Evolutionary conservation across 1,140 invertebrate species (phyloP), one percentile per base, ranked within the genome.

Genomic region (Ceratoteleas bidentatus): DNA sequence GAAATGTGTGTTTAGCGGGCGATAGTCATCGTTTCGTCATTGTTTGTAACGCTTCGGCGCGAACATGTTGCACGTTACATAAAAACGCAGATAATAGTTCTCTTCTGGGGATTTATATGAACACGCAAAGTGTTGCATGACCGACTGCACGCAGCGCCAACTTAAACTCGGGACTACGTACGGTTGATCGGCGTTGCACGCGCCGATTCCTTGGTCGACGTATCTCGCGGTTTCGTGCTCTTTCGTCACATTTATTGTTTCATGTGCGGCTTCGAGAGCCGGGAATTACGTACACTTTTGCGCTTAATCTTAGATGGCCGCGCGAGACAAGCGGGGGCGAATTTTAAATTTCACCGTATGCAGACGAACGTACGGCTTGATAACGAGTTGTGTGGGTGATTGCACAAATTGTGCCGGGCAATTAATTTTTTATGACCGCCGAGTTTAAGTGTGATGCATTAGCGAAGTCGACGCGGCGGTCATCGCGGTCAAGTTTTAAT

Each of bases 121-220:
- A 68, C 76, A 79, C 68, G 76, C 69, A 73, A 73, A 15, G 76
- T 68, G 57, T 79, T 45, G 62, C 76, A 72, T 68, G 76, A 79
- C 32, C 68, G 68, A 68, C 54, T 73, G 45, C 76, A 50, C 47
- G 61, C 68, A 54, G 66, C 60, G 15, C 24, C 1, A 36, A 58
- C 10, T 45, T 50, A 62, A 68, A 68, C 65, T 56, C 11, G 72
- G 45, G 33, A 50, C 49, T 73, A 64, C 8, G 43, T 54, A 58
- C 24, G 47, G 57, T 56, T 45, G 62, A 76, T 77, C 65, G 50
- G 32, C 52, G 45, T 32, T 57, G 58, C 56, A 64, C 74, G 56
- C 49, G 49, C 50, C 50, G n/a, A 52, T 33, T 56, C 66, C 53
- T 70, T 78, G 54, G 65, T 50, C n/a, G 4, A 36, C 53, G 43